phyloP scores from a whole-genome alignment of 2,888 invertebrate species.

The Torymus auratus region DNA sequence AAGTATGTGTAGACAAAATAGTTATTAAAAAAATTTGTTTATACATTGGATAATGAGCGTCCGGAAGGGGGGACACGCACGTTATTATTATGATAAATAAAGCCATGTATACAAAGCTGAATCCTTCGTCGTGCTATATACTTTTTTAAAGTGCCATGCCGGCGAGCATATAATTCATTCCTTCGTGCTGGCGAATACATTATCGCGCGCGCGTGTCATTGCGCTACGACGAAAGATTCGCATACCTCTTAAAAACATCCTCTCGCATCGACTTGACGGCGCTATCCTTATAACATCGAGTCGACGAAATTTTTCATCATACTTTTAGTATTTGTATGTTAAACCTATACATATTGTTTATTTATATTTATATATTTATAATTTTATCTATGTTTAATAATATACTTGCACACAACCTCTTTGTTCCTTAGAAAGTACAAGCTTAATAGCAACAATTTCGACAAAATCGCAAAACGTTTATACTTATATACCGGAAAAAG shows the following conservation, averaged over 20 bases:
- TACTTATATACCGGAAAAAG: neutral
- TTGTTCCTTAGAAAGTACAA: slow-evolving; percentile 66
- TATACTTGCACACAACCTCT: slow-evolving; percentile 70
- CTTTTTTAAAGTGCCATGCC: slow-evolving; percentile 59
- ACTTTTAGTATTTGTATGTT: slow-evolving; percentile 34
- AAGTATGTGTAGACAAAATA: slow-evolving; percentile 42
- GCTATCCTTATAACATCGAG: slow-evolving; percentile 35
- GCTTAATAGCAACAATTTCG: slow-evolving; percentile 61
- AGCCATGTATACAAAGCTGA: slow-evolving; percentile 72
- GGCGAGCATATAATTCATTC: no score
- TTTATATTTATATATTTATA: slow-evolving; percentile 55
- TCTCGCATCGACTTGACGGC: slow-evolving; percentile 42
- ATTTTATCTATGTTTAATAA: slow-evolving; percentile 56
- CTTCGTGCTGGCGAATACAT: no score
- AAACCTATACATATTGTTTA: slow-evolving; percentile 48
- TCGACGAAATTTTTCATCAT: slow-evolving; percentile 41
- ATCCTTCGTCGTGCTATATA: slow-evolving; percentile 60
- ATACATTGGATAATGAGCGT: slow-evolving; percentile 45
- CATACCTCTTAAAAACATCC: slow-evolving; percentile 45
- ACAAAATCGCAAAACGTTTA: slow-evolving; percentile 57
- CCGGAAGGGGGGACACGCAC: slow-evolving; percentile 5
- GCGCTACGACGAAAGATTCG: slow-evolving; percentile 46
- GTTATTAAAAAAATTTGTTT: slow-evolving; percentile 43
- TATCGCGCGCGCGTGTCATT: no score
- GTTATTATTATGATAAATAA: slow-evolving; percentile 68